Evolutionary conservation across 2,888 invertebrate species (phyloP).

Genomic region (Platerodrilus igneus): DNA sequence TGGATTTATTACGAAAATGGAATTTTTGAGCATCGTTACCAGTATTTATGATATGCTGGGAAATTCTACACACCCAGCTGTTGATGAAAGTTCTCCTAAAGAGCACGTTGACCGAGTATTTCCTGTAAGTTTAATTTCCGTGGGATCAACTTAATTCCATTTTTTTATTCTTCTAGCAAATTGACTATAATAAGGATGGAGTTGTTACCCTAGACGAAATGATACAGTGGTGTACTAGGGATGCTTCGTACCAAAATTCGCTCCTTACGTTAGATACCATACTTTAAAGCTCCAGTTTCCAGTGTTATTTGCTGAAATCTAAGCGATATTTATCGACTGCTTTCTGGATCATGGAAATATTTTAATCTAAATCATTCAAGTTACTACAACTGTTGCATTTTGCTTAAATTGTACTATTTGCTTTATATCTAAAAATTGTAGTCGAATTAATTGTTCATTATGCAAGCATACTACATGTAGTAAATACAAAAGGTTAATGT

Average conservation of each 20-base stretch:
- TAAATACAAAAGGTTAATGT: too few relatives aligned
- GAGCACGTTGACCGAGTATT: conserved; percentile 85
- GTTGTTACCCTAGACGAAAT: conserved; percentile 77
- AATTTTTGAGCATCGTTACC: conserved; percentile 78
- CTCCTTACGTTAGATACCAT: conserved; percentile 70
- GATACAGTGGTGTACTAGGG: conserved; percentile 71
- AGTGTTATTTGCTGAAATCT: too few relatives aligned
- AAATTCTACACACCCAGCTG: conserved; percentile 68
- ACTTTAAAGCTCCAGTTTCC: too few relatives aligned
- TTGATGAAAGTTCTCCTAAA: conserved; percentile 67
- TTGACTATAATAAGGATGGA: conserved; percentile 76
- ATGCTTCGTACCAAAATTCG: conserved; percentile 65
- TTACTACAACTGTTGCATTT: too few relatives aligned
- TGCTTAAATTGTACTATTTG: too few relatives aligned
- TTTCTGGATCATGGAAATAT: too few relatives aligned
- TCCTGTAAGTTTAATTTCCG: conserved; percentile 58
- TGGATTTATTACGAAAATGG: conserved; percentile 76
- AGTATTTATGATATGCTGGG: conserved; percentile 87
- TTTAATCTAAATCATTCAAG: too few relatives aligned
- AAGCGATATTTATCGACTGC: too few relatives aligned
- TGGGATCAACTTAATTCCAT: background rate
- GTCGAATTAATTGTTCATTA: too few relatives aligned
- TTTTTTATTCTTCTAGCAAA: conserved; percentile 54
- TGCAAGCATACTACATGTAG: too few relatives aligned
- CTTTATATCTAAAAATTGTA: too few relatives aligned